Evolutionary conservation across 2,888 invertebrate genomes (phyloP).

Genomic region (Noctua comes): DNA sequence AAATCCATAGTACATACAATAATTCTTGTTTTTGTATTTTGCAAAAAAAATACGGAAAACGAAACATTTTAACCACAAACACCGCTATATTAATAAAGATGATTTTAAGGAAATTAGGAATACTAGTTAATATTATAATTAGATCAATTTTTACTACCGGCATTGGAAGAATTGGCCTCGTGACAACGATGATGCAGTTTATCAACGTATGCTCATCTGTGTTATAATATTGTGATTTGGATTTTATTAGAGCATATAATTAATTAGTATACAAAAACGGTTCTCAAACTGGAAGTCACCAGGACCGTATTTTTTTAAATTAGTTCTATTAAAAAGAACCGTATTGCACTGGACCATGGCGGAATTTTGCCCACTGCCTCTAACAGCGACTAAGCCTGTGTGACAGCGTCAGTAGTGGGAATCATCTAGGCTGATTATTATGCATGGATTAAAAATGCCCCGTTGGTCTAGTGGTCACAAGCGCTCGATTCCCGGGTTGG

Average conservation of each 20-base stretch:
- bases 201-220: conserved; percentile 28
- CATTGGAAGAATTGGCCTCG: conserved; percentile 55
- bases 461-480: background rate
- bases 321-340: background rate
- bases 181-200: conserved; percentile 30
- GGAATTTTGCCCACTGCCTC: background rate
- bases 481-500: no score
- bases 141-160: conserved; percentile 23
- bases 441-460: background rate
- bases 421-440: background rate
- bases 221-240: conserved; percentile 55
- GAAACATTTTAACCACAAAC: background rate
- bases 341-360: background rate
- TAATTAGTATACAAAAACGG: conserved; percentile 67
- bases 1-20: no score
- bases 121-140: conserved; percentile 34
- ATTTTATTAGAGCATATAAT: conserved; percentile 62
- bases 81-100: background rate
- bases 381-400: background rate
- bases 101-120: conserved; percentile 3
- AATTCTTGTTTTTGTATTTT: background rate
- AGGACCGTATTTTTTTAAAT: background rate
- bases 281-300: conserved; percentile 69
- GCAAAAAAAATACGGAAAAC: background rate
- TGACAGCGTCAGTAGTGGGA: background rate